These are phyloP conservation scores for Bicyclus anynana DNA, from an alignment of 1,140 invertebrate species.

Conservation along the genomic window DNA sequence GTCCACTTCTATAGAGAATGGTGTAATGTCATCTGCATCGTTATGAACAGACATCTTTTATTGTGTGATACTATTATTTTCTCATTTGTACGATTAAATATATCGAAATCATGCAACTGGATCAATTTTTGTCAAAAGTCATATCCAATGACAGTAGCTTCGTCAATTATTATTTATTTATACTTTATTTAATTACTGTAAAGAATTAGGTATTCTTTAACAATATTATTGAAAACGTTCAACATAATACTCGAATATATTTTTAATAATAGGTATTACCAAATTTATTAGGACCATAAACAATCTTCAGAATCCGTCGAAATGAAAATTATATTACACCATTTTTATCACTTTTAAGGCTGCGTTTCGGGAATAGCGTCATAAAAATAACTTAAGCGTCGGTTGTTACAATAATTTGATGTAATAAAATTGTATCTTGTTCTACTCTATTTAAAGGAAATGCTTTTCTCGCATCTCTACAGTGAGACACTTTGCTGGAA, in stretches of 20 bases:
- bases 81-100: too few relatives aligned
- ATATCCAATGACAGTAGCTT: too few relatives aligned
- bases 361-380: slow-evolving; percentile 1
- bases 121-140: too few relatives aligned
- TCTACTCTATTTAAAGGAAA: background rate
- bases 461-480: too few relatives aligned
- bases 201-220: too few relatives aligned
- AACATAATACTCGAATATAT: background rate
- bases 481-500: too few relatives aligned
- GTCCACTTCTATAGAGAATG: slow-evolving; percentile 20
- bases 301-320: slow-evolving; percentile 1
- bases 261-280: background rate
- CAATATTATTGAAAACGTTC: too few relatives aligned
- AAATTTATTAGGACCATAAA: slow-evolving; percentile 8
- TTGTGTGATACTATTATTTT: too few relatives aligned
- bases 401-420: slow-evolving; percentile 7
- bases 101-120: too few relatives aligned
- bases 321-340: slow-evolving; percentile 6
- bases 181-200: too few relatives aligned
- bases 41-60: slow-evolving; percentile 19
- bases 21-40: slow-evolving; percentile 9
- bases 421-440: background rate
- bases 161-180: too few relatives aligned
- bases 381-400: slow-evolving; percentile 5
- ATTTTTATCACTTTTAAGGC: slow-evolving; percentile 7